These are phyloP conservation scores for Lasioglossum zephyrum DNA, from an alignment of 2,888 invertebrate genomes.

Conservation along the genomic window DNA sequence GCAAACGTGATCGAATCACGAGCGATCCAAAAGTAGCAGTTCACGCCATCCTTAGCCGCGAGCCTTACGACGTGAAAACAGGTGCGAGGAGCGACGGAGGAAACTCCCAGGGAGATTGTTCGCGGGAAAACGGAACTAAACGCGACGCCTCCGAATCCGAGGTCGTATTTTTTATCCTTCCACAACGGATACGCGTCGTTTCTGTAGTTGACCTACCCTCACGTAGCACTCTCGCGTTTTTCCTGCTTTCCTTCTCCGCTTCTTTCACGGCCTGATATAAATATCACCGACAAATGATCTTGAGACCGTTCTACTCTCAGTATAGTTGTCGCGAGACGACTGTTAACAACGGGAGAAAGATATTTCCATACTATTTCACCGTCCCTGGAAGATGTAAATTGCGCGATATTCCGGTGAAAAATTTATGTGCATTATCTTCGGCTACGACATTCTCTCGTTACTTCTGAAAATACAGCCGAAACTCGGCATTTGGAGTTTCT, in stretches of 20 bases:
- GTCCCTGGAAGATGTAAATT: not conserved
- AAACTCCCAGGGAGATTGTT: not conserved
- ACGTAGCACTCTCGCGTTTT: slow-evolving; percentile 15
- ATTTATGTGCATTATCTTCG: not conserved
- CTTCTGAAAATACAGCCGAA: not conserved
- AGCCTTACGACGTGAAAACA: not conserved
- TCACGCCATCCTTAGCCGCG: not conserved
- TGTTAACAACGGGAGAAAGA: not conserved
- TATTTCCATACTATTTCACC: not conserved
- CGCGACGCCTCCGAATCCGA: not conserved
- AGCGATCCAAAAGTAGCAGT: no score
- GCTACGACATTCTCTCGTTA: not conserved
- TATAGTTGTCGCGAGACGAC: not conserved
- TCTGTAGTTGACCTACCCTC: slow-evolving; percentile 32
- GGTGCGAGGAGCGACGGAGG: slow-evolving; percentile 9
- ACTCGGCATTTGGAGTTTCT: not conserved
- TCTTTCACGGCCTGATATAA: slow-evolving; percentile 39
- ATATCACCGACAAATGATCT: slow-evolving; percentile 51
- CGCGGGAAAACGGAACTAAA: not conserved
- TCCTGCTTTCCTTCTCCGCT: not conserved
- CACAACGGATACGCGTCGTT: not conserved
- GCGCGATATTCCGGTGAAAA: not conserved
- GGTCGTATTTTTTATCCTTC: not conserved
- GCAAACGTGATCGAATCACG: no score
- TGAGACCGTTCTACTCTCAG: not conserved